A percentile compares a stretch with the other conserved stretches of the same genome.
Conservation (phyloP, 2,888 invertebrate species). For the Acleris sparsana region DNA sequence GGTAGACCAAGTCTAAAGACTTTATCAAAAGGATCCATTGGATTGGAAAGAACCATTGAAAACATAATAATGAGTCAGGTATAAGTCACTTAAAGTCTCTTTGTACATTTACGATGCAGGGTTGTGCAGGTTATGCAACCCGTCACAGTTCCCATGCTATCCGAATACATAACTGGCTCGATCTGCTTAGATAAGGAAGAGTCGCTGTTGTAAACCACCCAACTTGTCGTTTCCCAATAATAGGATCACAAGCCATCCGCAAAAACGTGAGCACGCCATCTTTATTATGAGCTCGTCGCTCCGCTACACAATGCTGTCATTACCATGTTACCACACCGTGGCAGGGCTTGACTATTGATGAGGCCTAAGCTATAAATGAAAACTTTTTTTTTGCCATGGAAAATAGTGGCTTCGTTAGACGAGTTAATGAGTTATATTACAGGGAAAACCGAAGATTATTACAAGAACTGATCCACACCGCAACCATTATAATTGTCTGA, state of each 20-base stretch:
- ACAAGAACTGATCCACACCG: constrained; percentile 7
- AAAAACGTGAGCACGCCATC: constrained; percentile 76
- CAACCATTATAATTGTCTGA: constrained; percentile 16
- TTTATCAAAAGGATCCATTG: no score
- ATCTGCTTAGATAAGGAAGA: constrained; percentile 72
- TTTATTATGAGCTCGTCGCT: constrained; percentile 60
- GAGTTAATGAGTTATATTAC: constrained; percentile 6
- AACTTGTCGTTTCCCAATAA: constrained; percentile 72
- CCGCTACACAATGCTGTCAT: constrained; percentile 71
- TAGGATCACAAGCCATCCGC: constrained; percentile 68
- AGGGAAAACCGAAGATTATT: background rate
- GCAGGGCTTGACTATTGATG: constrained; percentile 35
- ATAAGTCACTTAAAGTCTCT: constrained; percentile 13
- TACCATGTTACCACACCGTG: constrained; percentile 67
- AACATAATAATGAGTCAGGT: constrained; percentile 13
- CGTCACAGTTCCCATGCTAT: constrained; percentile 74
- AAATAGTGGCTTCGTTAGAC: no score
- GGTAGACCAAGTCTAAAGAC: no score
- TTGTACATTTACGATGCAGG: constrained; percentile 6
- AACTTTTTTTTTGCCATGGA: background rate
- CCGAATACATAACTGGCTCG: constrained; percentile 72
- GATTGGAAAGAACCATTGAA: background rate
- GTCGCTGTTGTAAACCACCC: constrained; percentile 50
- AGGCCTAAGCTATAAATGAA: constrained; percentile 18
- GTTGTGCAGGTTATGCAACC: constrained; percentile 58